phyloP scores from a whole-genome alignment of 1,140 invertebrate genomes.

The Papilio dardanus region DNA sequence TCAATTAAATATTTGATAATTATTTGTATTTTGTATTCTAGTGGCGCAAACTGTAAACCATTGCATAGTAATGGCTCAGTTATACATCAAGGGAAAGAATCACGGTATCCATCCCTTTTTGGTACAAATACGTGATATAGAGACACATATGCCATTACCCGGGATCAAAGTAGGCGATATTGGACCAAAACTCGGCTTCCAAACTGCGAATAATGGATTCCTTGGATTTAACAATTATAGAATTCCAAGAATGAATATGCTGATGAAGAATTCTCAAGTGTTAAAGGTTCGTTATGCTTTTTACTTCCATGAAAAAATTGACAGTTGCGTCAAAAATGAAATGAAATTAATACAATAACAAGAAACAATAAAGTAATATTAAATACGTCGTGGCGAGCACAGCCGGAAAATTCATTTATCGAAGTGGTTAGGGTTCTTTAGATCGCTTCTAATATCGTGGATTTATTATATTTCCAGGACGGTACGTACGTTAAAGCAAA shows the following conservation, averaged over 20 bases:
- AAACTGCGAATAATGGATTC: constrained; percentile 94
- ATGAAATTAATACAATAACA: not conserved
- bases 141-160: constrained; percentile 91
- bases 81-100: constrained; percentile 90
- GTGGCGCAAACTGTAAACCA: constrained; percentile 95
- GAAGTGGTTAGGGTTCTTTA: too few relatives aligned
- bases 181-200: constrained; percentile 94
- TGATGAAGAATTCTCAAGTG: constrained; percentile 96
- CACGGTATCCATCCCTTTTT: constrained; percentile 95
- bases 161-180: constrained; percentile 96
- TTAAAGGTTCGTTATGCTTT: constrained; percentile 76
- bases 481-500: constrained; percentile 93
- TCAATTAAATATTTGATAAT: not conserved
- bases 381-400: too few relatives aligned
- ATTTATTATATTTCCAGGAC: constrained; percentile 85
- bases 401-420: too few relatives aligned
- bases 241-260: constrained; percentile 93
- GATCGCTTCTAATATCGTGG: too few relatives aligned
- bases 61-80: constrained; percentile 93
- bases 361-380: not conserved
- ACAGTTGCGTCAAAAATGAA: not conserved
- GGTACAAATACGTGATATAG: constrained; percentile 92
- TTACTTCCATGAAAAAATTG: not conserved
- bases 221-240: constrained; percentile 91
- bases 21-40: constrained; percentile 64